Conservation (phyloP, 2,888 invertebrate species). For the Andrena haemorrhoa region DNA sequence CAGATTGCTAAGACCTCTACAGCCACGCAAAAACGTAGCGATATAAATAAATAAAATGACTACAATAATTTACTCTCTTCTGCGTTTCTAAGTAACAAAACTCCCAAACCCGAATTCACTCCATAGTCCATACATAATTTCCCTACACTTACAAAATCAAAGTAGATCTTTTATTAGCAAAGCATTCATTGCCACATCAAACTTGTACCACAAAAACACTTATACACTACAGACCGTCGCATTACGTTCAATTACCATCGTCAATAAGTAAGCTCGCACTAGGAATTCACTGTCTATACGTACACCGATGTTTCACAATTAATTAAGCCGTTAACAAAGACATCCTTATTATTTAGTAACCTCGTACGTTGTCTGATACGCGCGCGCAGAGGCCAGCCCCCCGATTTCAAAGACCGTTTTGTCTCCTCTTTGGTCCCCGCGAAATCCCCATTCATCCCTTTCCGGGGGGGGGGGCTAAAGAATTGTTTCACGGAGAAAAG, state of each 20-base stretch:
- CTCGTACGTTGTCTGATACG: not conserved
- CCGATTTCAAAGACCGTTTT: conserved; percentile 7
- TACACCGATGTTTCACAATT: not conserved
- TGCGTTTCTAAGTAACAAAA: too few relatives aligned
- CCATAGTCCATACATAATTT: too few relatives aligned
- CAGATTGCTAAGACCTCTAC: not conserved
- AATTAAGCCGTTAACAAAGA: conserved; percentile 29
- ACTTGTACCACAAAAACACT: not conserved
- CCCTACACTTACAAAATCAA: too few relatives aligned
- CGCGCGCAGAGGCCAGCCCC: not conserved
- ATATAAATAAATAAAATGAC: too few relatives aligned
- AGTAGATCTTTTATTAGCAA: too few relatives aligned
- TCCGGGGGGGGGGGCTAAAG: conserved; percentile 22
- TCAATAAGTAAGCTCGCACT: not conserved
- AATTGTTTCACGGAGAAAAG: conserved; percentile 49
- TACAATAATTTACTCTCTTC: too few relatives aligned
- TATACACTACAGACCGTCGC: not conserved
- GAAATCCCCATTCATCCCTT: conserved; percentile 37
- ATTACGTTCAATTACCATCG: not conserved
- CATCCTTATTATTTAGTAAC: conserved; percentile 9
- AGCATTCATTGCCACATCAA: not conserved
- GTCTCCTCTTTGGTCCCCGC: conserved; percentile 1
- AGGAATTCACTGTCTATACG: not conserved
- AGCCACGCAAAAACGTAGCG: too few relatives aligned
- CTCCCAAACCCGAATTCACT: too few relatives aligned